Evolutionary conservation across 2,797 vertebrate genomes (phyloP), one percentile per base, ranked within the genome.

Genomic region (Premnoplex brunnescens): DNA sequence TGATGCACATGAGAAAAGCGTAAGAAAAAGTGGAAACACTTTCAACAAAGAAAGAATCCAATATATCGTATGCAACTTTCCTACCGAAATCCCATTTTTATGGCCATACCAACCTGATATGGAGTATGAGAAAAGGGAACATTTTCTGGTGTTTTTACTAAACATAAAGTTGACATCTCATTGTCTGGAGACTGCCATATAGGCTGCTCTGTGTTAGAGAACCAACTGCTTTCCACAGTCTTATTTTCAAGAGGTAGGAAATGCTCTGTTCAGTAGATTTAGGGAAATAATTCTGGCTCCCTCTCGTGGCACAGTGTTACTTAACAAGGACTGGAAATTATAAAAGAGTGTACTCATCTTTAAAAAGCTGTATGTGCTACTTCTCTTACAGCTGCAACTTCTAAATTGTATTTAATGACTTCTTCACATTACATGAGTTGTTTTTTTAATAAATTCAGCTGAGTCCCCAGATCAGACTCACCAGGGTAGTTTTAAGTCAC

Each of bases 251-350:
- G 23, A 39, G 7, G 9, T 2, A 39, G 27, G 16, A 59, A 68
- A 23, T 4, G 39, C n/a, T 86, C 68, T 26, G 9, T 7, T 82
- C 41, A 43, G 37, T 1, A 39, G 17, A n/a, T n/a, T 63, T 20
- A 83, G 60, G 21, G 17, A 63, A 49, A 81, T 11, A 55, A 39
- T 24, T 86, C 80, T 79, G 69, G 89, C 91, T 92, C 95, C 96
- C 92, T 88, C 95, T 86, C 0, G 48, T 72, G 96, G 95, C 28
- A 73, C 17, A 5, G 30, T 8, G 1, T n/a, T 32, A 39, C 36
- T 54, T 64, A 36, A 36, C 49, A 68, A 86, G 15, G 52, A 63
- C 39, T 8, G 24, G 59, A 64, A 75, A 76, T 48, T 10, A 5
- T n/a, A 66, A 5, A 32, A 41, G 30, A n/a, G 23, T 0, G 1